Evolutionary conservation across 1,140 invertebrate genomes (phyloP), one percentile per base, ranked within the genome.

Genomic region (Diachasmimorpha longicaudata): DNA sequence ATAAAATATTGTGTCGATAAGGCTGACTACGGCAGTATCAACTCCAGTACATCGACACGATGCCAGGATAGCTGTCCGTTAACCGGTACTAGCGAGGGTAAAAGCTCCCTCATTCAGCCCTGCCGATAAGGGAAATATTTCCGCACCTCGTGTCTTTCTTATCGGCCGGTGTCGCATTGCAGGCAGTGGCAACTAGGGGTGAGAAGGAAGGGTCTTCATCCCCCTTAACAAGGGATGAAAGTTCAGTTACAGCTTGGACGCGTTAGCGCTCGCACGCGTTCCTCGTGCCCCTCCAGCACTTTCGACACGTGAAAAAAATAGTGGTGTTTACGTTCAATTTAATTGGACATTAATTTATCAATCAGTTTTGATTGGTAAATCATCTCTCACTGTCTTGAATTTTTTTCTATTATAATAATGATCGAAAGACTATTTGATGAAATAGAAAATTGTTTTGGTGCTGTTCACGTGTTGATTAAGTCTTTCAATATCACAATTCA

Each of bases 171-270:
- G 69, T 71, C 21, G 69, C 44, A 25, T 52, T 13, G 21, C 31
- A 21, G 9, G 2, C 16, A 36, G 2, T 16, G 5, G 19, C 42
- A 55, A 19, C 46, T 4, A 44, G 70, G 70, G 55, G 52, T 66
- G 48, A 58, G 39, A 19, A 19, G 25, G 21, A 4, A 21, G 23
- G 44, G 44, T 72, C n/a, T 72, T 36, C 21, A 52, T 68, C 52
- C 21, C 73, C 39, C 39, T 42, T 10, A 42, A 31, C 76, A 48
- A 74, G 81, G 73, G 78, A 78, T 63, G 82, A 82, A 83, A 84
- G 80, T 81, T 84, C 81, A 84, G 83, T 84, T 80, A 82, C 79
- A 79, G 81, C 77, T 83, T 81, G 78, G 67, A 79, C 81, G 82
- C 81, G 81, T 77, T 77, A 77, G 76, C 72, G 79, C 77, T 80